Percentiles rank a stretch among this genome's conserved stretches.
Evolutionary conservation across 2,888 invertebrate genomes (phyloP).

Genomic region (Limnephilus marmoratus): DNA sequence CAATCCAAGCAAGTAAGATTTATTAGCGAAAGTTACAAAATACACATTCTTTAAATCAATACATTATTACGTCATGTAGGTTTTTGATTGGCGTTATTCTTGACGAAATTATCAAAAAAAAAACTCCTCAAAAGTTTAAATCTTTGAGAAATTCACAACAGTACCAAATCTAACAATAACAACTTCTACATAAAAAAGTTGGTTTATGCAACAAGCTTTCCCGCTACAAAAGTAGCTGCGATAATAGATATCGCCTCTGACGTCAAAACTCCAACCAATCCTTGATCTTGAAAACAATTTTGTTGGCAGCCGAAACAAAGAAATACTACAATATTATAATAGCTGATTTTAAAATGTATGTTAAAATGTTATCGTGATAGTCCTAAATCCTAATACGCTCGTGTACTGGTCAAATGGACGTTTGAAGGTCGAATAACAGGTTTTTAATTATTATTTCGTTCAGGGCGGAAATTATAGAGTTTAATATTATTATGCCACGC

Average conservation of each 20-base stretch:
- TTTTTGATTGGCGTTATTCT: too few species aligned
- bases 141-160: too few species aligned
- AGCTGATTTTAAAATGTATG: not conserved
- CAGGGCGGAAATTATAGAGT: not conserved
- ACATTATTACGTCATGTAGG: too few species aligned
- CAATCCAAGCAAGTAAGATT: too few species aligned
- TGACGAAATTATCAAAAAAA: too few species aligned
- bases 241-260: not conserved
- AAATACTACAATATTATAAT: not conserved
- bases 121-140: too few species aligned
- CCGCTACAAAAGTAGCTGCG: not conserved
- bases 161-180: not conserved
- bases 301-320: not conserved
- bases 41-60: too few species aligned
- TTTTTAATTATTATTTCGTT: not conserved
- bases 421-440: constrained; percentile 16
- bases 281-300: not conserved
- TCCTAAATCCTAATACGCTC: not conserved
- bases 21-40: too few species aligned
- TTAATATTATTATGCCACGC: not conserved
- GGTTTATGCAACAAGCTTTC: not conserved
- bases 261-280: not conserved
- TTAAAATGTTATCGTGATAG: not conserved
- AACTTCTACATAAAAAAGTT: not conserved
- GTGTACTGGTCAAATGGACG: not conserved